Conservation (phyloP, 2,797 vertebrate species). For the Trachurus trachurus region DNA sequence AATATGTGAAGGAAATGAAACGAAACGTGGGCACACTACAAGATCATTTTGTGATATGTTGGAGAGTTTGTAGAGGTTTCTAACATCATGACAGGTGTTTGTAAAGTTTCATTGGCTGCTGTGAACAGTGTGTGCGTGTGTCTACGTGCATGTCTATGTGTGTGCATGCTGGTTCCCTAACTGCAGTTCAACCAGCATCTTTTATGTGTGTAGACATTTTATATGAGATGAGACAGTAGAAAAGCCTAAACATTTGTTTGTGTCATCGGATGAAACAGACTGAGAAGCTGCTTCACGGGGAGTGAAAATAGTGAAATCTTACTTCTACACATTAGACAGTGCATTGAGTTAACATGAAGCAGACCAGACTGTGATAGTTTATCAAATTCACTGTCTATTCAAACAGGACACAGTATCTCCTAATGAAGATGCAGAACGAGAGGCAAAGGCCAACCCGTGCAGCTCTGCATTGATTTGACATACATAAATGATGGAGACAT, state of each 20-base stretch:
- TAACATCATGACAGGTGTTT: not conserved
- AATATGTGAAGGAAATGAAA: not conserved
- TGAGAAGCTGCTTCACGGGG: too few species aligned
- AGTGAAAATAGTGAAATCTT: not conserved
- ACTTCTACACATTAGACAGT: not conserved
- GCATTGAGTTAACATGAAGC: not conserved
- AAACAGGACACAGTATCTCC: not conserved
- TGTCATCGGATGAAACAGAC: not conserved
- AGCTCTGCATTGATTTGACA: not conserved
- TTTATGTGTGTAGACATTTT: constrained; percentile 9
- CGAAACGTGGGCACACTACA: too few species aligned
- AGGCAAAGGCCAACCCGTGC: not conserved
- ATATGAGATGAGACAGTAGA: not conserved
- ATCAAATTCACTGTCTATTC: not conserved
- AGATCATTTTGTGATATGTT: not conserved
- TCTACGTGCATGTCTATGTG: constrained; percentile 37
- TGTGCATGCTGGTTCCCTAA: constrained; percentile 37
- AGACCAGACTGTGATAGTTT: not conserved
- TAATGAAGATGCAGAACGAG: constrained; percentile 2
- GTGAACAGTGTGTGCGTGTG: constrained; percentile 14
- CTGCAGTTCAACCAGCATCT: constrained; percentile 4
- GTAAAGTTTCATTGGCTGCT: too few species aligned
- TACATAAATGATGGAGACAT: not conserved
- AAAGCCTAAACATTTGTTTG: constrained; percentile 3
- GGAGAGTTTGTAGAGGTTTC: not conserved